Base-by-base conservation (phyloP, 2,113 vertebrate genomes). In the Percina caprodes region DNA sequence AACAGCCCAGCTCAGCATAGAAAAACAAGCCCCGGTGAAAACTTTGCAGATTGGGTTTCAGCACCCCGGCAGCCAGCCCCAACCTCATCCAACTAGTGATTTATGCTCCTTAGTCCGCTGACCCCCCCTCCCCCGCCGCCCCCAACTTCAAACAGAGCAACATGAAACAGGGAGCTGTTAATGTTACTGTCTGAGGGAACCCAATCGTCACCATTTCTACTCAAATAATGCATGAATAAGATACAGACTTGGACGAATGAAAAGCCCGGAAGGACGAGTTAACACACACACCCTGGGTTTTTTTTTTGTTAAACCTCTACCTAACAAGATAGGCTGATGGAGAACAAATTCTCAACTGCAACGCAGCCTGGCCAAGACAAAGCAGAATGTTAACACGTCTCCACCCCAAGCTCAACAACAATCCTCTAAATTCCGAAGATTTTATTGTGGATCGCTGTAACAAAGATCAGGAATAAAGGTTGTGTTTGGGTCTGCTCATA, bases 11-110 rank as follows among this genome's bases (percentile, higher is more conserved):
- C 86, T 87, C 61, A 76, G 87, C 83, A 85, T 95, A 94, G 86
- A 67, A 95, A 96, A 96, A 95, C 94, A 97, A 95, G 88, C 76
- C 91, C 88, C 92, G 62, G 77, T 85, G 74, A 94, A 91, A 90
- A 93, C 91, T 95, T 93, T 92, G 80, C 88, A 90, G 96, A 96
- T 97, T 94, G 89, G 91, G 94, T 97, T 98, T 97, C 96, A 96
- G 89, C 80, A 93, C 77, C 73, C 80, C 45, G 5, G 61, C 63
- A 77, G 65, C 55, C 48, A 11, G 39, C 74, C 67, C 42, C 80
- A 51, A 39, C 76, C 63, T 93, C 91, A 80, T 83, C 94, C 86
- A 90, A 89, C 89, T 82, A 83, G 86, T 97, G 96, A 98, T 97
- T 97, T 96, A 96, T 96, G 94, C 93, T 91, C 67, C 45, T 42